phyloP scores from a whole-genome alignment of 2,888 invertebrate species.

The Apotomis betuletana region DNA sequence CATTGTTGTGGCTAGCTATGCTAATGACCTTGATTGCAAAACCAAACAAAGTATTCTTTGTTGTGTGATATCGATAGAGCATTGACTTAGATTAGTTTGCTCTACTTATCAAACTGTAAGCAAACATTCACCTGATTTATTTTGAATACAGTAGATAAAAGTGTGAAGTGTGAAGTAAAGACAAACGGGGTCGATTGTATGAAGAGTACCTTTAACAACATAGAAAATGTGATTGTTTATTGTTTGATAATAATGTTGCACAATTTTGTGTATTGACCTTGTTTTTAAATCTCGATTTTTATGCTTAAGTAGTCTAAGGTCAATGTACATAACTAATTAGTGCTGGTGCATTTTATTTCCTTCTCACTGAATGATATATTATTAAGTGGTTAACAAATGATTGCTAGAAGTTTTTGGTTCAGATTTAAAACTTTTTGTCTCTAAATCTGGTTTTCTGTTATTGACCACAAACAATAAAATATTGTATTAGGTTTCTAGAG shows the following conservation, averaged over 20 bases:
- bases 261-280: slow-evolving; percentile 12
- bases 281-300: slow-evolving; percentile 6
- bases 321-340: not conserved
- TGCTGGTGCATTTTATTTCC: no score
- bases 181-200: not conserved
- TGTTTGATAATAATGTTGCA: slow-evolving; percentile 9
- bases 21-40: not conserved
- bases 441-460: no score
- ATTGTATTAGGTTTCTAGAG: no score
- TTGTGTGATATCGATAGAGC: slow-evolving; percentile 20
- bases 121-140: slow-evolving; percentile 10
- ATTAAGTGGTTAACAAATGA: not conserved
- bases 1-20: slow-evolving; percentile 33
- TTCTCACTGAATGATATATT: no score
- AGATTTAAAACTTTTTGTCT: no score
- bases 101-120: not conserved
- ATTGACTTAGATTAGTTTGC: slow-evolving; percentile 26
- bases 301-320: slow-evolving; percentile 21
- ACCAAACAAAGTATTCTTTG: slow-evolving; percentile 17
- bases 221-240: slow-evolving; percentile 4
- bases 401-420: no score
- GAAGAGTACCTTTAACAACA: not conserved
- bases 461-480: no score
- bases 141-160: not conserved
- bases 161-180: not conserved